Base-by-base conservation (phyloP, 2,113 vertebrate genomes). In the Entelurus aequoreus region DNA sequence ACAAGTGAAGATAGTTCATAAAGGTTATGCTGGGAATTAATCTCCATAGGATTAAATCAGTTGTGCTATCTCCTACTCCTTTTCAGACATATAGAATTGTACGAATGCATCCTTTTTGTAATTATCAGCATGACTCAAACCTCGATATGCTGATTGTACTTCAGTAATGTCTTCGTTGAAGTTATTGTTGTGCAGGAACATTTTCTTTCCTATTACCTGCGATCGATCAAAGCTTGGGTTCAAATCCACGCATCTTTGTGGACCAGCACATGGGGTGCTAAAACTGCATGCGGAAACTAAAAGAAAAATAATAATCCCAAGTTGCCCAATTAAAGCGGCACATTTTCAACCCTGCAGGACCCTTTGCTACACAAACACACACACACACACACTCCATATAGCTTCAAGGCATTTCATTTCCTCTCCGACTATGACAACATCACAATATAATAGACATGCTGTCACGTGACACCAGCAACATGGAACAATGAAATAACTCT, bases 401-500 rank as follows among this genome's bases (percentile, higher is more conserved):
- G 78, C 86, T 82, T 56, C 37, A 42, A 83, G 85, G 79, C 79
- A 83, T 84, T 86, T 81, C 56, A 86, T 87, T 87, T 86, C 82
- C 87, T 83, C 68, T 81, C 76, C 69, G 74, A 77, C 79, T 76
- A 69, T 84, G 84, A 84, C 82, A 86, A 82, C 85, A 86, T 82
- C 84, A 76, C 75, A 84, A 81, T 81, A 84, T 86, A 86, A 85
- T 88, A 79, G 72, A 86, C 85, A 82, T 52, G 74, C 76, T 68
- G 77, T 87, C 87, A 88, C 71, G 74, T 87, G 85, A 87, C 77
- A 66, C 51, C 60, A 74, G 51, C 71, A 63, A 86, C 76, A 82
- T 47, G 60, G 71, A 67, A 74, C 62, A 54, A 84, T 86, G 80
- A 86, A 66, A 84, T 84, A 61, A 5, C 75, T 78, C 71, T 81